phyloP scores from a whole-genome alignment of 1,140 invertebrate species.

The Drosophila oshimai region DNA sequence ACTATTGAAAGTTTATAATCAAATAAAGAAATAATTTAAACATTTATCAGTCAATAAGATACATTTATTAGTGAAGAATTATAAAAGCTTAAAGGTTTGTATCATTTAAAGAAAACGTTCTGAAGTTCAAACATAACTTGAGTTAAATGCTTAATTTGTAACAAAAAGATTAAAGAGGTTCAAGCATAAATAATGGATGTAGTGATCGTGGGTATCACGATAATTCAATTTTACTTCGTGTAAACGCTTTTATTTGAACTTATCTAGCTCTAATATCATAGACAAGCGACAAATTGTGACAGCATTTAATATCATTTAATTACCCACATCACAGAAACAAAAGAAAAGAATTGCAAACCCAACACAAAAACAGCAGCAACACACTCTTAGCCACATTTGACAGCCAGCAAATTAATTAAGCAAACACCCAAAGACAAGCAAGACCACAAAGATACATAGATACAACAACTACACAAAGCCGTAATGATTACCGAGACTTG shows the following conservation, averaged over 20 bases:
- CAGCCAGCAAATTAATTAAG: constrained; percentile 70
- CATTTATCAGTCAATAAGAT: background rate
- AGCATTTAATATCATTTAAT: constrained; percentile 47
- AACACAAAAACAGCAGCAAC: constrained; percentile 8
- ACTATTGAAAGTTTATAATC: no score
- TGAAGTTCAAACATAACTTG: no score
- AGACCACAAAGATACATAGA: constrained; percentile 42
- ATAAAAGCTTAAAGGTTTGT: background rate
- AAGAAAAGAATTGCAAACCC: constrained; percentile 10
- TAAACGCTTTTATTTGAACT: background rate
- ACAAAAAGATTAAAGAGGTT: background rate
- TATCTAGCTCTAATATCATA: constrained; percentile 3
- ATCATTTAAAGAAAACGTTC: background rate
- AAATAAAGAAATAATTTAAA: no score
- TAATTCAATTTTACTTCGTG: no score
- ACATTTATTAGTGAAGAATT: constrained; percentile 1
- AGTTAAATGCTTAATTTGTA: background rate
- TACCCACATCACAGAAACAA: constrained; percentile 17
- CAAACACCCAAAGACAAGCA: constrained; percentile 55
- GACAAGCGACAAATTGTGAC: constrained; percentile 7
- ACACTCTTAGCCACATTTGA: constrained; percentile 40
- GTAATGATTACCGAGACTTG: constrained; percentile 17
- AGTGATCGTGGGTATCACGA: no score
- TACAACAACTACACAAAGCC: constrained; percentile 34
- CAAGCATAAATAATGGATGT: background rate